These are phyloP conservation scores for Hoplodrina blanda DNA, from an alignment of 2,888 invertebrate species.

Conservation along the genomic window DNA sequence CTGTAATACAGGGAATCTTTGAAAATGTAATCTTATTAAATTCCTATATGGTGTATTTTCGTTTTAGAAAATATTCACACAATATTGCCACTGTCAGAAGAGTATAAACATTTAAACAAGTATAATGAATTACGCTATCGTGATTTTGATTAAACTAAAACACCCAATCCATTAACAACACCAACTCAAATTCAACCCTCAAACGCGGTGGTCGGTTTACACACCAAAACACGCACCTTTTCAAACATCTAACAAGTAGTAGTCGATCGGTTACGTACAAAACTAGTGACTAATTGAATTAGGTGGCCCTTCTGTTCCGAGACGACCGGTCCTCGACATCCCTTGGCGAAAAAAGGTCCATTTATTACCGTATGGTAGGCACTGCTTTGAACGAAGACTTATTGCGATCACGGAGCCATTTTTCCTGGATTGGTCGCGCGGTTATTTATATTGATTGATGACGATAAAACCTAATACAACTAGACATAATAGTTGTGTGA, in stretches of 20 bases:
- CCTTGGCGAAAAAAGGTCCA: conserved; percentile 57
- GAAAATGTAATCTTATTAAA: too few relatives aligned
- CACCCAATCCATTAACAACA: neutral
- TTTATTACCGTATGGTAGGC: conserved; percentile 61
- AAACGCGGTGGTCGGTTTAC: conserved; percentile 18
- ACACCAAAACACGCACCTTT: conserved; percentile 48
- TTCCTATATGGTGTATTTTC: neutral
- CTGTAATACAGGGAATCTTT: too few relatives aligned
- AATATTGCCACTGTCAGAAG: neutral
- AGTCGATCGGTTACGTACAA: conserved; percentile 65
- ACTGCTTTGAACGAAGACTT: conserved; percentile 61
- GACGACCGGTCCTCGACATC: conserved; percentile 49
- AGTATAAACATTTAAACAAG: neutral
- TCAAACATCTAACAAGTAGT: conserved; percentile 57
- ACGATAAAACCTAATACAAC: conserved; percentile 25
- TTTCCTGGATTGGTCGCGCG: conserved; percentile 51
- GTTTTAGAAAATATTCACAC: neutral
- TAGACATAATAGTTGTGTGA: neutral
- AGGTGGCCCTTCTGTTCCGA: conserved; percentile 62
- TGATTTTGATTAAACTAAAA: neutral
- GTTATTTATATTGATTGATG: conserved; percentile 61
- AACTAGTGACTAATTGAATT: conserved; percentile 75
- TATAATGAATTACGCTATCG: neutral
- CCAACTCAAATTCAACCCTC: conserved; percentile 16
- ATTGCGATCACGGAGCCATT: conserved; percentile 56